Percentiles rank a stretch among this genome's conserved stretches.
These are phyloP conservation scores for Xanthorhoe designata DNA, from an alignment of 2,888 invertebrate species.

Conservation along the genomic window DNA sequence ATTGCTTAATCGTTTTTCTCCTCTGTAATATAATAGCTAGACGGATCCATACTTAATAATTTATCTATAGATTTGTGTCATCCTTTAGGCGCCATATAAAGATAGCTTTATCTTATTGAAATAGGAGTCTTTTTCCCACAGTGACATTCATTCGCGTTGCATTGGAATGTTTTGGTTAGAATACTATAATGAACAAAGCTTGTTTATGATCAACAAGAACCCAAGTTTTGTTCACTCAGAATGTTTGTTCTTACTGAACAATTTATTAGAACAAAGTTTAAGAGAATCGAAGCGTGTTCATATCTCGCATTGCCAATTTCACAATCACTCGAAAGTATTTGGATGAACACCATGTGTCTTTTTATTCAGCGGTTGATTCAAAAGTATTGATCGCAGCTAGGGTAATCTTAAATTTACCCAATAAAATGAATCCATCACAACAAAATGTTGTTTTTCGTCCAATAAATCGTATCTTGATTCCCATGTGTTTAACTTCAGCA, in stretches of 20 bases:
- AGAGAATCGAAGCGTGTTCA: neutral
- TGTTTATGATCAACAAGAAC: neutral
- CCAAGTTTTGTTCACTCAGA: neutral
- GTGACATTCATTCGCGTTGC: constrained; percentile 1
- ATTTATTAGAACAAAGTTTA: constrained; percentile 1
- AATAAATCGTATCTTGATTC: constrained; percentile 30
- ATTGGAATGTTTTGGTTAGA: constrained; percentile 8
- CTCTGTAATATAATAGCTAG: neutral
- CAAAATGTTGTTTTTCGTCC: constrained; percentile 12
- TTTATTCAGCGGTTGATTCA: neutral
- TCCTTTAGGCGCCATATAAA: constrained; percentile 23
- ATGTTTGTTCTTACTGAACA: neutral
- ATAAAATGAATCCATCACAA: constrained; percentile 14
- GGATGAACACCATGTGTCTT: neutral
- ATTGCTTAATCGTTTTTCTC: neutral
- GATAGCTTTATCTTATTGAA: constrained; percentile 30
- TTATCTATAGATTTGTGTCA: constrained; percentile 9
- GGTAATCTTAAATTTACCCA: neutral
- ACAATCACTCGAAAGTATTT: neutral
- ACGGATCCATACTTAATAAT: neutral
- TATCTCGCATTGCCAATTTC: neutral
- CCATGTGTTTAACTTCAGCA: constrained; percentile 47
- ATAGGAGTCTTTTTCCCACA: constrained; percentile 25
- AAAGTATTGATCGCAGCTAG: neutral
- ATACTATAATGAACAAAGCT: neutral